Base-by-base conservation (phyloP, 2,888 invertebrate genomes). In the Drosophila stalkeri region DNA sequence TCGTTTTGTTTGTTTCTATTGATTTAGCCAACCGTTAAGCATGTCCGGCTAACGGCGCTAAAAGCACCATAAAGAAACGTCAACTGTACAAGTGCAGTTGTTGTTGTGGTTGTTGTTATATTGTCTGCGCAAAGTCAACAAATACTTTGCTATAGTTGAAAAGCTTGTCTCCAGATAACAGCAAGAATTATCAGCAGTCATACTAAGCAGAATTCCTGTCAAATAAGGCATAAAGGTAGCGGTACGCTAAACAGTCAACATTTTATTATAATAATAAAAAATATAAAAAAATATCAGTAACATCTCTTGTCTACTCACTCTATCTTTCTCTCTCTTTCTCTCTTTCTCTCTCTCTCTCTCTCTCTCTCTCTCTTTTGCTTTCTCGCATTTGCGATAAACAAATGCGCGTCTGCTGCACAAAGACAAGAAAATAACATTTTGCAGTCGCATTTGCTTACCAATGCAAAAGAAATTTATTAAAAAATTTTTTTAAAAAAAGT, bases 11-110 rank as follows among this genome's bases (percentile, higher is more conserved):
- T 64, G 43, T 20, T 57, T 66, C 54, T 64, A 59, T 64, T 49
- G 76, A 63, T 71, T 55, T 64, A 51, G 46, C 39, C 60, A 46
- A 46, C 51, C 60, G 76, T 75, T 75, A 76, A 65, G 72, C 65
- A 55, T 75, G 75, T 71, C 65, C 75, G 71, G 70, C 35, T 76
- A 76, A 76, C 72, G 75, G 77, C 54, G 49, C 61, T 72, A 64
- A 57, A 72, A 64, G 54, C 37, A 47, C 49, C 51, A 60, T 27
- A 70, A 64, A 47, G n/a, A 9, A 43, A 37, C 67, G 56, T 57
- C 62, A 77, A 69, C 69, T 72, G 59, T 69, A 76, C 69, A 76
- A 69, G 60, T 77, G 18, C 20, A 20, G 56, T 51, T 51, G 35
- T 43, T 64, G 44, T 63, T 66, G 52, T 56, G 49, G 46, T 55